phyloP scores from a whole-genome alignment of 1,140 invertebrate species.

The Cydia amplana region DNA sequence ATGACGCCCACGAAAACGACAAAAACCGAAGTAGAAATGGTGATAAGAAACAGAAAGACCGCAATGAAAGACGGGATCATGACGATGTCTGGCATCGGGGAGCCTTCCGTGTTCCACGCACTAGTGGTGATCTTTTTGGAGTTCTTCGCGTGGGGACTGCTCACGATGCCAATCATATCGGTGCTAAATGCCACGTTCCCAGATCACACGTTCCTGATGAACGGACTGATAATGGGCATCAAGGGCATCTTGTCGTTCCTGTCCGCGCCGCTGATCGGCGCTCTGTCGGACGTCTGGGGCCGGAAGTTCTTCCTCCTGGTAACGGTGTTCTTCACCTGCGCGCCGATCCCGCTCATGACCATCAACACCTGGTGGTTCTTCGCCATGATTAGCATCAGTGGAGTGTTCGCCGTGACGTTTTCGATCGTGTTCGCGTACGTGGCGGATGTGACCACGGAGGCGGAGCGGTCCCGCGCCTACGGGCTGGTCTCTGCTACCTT shows the following conservation, averaged over 20 bases:
- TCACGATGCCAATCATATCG: constrained; percentile 98
- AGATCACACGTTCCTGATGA: constrained; percentile 99
- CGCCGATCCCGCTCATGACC: constrained; percentile 99
- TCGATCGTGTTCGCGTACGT: constrained; percentile 99
- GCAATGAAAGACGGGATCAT: constrained; percentile 78
- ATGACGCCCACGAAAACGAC: constrained; percentile 79
- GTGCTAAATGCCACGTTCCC: constrained; percentile 98
- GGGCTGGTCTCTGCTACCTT: constrained; percentile 99
- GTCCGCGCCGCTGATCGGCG: constrained; percentile 97
- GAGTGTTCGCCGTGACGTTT: constrained; percentile 99
- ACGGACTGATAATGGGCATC: constrained; percentile 99
- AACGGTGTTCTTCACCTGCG: constrained; percentile 99
- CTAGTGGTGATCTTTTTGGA: constrained; percentile 99
- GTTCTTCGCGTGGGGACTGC: constrained; percentile 99
- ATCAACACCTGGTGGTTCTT: constrained; percentile 99
- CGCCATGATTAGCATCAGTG: constrained; percentile 99
- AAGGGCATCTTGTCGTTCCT: constrained; percentile 98
- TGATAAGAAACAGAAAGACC: constrained; percentile 79
- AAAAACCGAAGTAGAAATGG: constrained; percentile 79
- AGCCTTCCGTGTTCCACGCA: constrained; percentile 98
- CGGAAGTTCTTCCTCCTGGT: constrained; percentile 98
- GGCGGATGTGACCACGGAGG: constrained; percentile 99
- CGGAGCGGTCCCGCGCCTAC: constrained; percentile 97
- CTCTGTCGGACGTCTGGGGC: constrained; percentile 98
- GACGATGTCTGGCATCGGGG: constrained; percentile 90